phyloP scores from a whole-genome alignment of 2,888 invertebrate genomes.

The Acronicta alni region DNA sequence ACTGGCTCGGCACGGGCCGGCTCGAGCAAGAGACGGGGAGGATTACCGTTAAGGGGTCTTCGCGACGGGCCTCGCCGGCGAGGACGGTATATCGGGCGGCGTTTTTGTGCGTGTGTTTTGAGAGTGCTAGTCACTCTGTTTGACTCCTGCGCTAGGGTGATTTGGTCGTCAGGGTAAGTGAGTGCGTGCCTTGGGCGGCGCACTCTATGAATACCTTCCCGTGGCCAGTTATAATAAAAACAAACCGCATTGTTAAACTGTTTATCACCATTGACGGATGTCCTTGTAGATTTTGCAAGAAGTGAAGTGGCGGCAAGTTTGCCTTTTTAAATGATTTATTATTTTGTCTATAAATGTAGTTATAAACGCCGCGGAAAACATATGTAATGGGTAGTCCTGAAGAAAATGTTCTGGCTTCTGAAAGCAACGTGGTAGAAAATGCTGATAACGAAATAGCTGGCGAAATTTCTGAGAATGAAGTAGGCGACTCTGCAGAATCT shows the following conservation, averaged over 20 bases:
- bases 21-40: too few relatives aligned
- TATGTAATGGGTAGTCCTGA: slow-evolving; percentile 82
- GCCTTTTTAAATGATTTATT: slow-evolving; percentile 71
- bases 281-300: slow-evolving; percentile 87
- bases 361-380: slow-evolving; percentile 39
- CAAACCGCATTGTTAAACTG: slow-evolving; percentile 84
- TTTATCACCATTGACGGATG: slow-evolving; percentile 88
- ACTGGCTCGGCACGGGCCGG: too few relatives aligned
- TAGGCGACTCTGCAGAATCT: slow-evolving; percentile 70
- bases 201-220: too few relatives aligned
- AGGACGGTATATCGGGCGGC: too few relatives aligned
- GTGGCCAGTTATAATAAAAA: slow-evolving; percentile 58
- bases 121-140: too few relatives aligned
- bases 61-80: too few relatives aligned
- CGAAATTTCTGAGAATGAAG: slow-evolving; percentile 75
- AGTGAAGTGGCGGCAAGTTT: slow-evolving; percentile 87
- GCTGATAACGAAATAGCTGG: slow-evolving; percentile 71
- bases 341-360: slow-evolving; percentile 71
- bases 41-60: too few relatives aligned
- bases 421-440: slow-evolving; percentile 63
- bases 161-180: too few relatives aligned
- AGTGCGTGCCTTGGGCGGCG: too few relatives aligned
- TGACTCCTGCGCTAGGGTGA: too few relatives aligned
- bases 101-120: too few relatives aligned
- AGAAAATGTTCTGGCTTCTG: slow-evolving; percentile 64